phyloP scores from a whole-genome alignment of 1,140 invertebrate species.

The Paraescarpia echinospica region DNA sequence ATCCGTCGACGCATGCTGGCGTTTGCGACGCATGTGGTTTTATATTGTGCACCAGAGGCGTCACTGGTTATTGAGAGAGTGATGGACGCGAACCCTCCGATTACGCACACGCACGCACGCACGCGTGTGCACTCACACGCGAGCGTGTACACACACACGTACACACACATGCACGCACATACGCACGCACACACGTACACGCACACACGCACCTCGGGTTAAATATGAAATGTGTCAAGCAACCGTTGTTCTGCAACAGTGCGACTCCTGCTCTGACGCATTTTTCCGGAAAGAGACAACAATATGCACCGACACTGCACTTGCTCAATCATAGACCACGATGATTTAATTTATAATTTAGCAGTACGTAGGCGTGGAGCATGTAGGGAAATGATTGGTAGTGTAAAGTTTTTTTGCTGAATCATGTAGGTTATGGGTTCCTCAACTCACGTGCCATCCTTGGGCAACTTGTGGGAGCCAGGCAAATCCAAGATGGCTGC shows the following conservation, averaged over 20 bases:
- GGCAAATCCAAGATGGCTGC: too few relatives aligned
- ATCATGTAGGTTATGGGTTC: too few relatives aligned
- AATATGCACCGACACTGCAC: neutral
- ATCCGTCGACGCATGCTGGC: too few relatives aligned
- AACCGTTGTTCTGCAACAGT: neutral
- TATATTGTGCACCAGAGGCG: too few relatives aligned
- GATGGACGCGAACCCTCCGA: neutral
- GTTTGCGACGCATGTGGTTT: too few relatives aligned
- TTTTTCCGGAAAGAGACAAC: neutral
- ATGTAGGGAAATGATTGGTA: too few relatives aligned
- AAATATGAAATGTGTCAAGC: neutral
- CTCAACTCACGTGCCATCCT: too few relatives aligned
- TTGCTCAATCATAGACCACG: neutral
- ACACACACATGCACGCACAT: neutral
- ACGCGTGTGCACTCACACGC: neutral
- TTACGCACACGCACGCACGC: neutral
- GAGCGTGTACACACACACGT: neutral
- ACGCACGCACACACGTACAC: neutral
- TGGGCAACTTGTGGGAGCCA: too few relatives aligned
- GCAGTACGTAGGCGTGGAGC: too few relatives aligned
- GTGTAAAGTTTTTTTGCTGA: too few relatives aligned
- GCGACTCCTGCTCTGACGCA: neutral
- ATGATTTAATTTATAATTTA: too few relatives aligned
- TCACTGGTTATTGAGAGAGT: too few relatives aligned
- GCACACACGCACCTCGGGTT: neutral